Conservation (phyloP, 1,140 invertebrate species). For the Aphis craccivora region DNA sequence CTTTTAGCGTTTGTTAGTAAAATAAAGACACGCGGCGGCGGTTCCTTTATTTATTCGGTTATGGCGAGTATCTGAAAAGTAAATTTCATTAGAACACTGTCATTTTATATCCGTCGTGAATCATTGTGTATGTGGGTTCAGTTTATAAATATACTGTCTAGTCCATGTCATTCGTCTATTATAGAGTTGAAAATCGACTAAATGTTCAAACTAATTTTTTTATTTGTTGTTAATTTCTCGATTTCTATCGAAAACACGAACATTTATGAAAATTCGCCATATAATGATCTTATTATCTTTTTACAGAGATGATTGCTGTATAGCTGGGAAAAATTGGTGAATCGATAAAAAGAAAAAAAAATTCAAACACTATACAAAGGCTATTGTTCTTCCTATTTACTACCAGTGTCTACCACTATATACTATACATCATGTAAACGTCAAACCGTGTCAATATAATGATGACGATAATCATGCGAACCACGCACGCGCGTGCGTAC, state of each 20-base stretch:
- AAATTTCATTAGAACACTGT: slow-evolving; percentile 45
- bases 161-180: too few species aligned
- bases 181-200: too few species aligned
- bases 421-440: slow-evolving; percentile 40
- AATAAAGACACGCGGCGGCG: slow-evolving; percentile 17
- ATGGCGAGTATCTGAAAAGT: not conserved
- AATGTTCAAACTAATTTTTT: too few species aligned
- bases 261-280: not conserved
- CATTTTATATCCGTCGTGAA: not conserved
- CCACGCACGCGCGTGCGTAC: not conserved
- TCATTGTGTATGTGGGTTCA: not conserved
- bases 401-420: too few species aligned
- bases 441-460: slow-evolving; percentile 19
- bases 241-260: not conserved
- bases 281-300: not conserved
- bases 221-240: not conserved
- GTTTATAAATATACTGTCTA: not conserved
- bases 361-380: not conserved
- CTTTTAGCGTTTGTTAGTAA: slow-evolving; percentile 54
- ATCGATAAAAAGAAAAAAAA: not conserved
- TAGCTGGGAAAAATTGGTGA: not conserved
- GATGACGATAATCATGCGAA: slow-evolving; percentile 42
- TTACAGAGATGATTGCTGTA: not conserved
- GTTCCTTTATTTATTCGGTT: slow-evolving; percentile 40
- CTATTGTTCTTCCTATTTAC: slow-evolving; percentile 6